A percentile compares a stretch with the other conserved stretches of the same genome.
Conservation (phyloP, 2,113 vertebrate genomes). For the Bos javanicus region DNA sequence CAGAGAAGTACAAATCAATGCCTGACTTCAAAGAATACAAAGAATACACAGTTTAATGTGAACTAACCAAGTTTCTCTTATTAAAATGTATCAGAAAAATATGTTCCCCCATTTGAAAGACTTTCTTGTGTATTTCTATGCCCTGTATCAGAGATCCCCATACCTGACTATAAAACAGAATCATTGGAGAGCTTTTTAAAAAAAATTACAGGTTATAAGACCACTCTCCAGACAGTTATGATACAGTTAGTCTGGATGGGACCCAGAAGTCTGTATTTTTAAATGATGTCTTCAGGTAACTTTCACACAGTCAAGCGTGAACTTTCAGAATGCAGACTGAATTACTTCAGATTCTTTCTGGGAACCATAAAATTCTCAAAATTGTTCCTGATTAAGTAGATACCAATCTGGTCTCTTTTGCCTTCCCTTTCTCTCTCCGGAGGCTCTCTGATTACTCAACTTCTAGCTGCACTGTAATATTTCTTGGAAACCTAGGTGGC, state of each 20-base stretch:
- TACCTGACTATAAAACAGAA: not conserved
- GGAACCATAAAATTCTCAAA: not conserved
- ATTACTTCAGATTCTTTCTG: not conserved
- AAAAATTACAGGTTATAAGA: not conserved
- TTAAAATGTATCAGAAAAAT: not conserved
- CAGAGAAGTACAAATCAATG: not conserved
- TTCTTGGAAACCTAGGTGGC: not conserved
- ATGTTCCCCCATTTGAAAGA: not conserved
- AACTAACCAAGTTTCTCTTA: not conserved
- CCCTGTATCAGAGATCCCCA: not conserved
- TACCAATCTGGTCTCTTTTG: not conserved
- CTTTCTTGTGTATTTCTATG: not conserved
- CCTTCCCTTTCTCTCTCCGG: not conserved
- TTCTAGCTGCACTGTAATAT: not conserved
- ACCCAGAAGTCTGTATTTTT: not conserved
- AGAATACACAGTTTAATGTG: not conserved
- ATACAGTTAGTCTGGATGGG: not conserved
- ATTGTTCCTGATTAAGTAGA: not conserved
- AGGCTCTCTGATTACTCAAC: not conserved
- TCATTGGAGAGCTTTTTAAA: not conserved
- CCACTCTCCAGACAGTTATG: not conserved
- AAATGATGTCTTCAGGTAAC: not conserved
- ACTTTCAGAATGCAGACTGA: not conserved
- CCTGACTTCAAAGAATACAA: not conserved
- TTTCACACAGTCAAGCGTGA: not conserved